Conservation (phyloP, 2,113 vertebrate genomes). For the Corythoichthys haematopterus region DNA sequence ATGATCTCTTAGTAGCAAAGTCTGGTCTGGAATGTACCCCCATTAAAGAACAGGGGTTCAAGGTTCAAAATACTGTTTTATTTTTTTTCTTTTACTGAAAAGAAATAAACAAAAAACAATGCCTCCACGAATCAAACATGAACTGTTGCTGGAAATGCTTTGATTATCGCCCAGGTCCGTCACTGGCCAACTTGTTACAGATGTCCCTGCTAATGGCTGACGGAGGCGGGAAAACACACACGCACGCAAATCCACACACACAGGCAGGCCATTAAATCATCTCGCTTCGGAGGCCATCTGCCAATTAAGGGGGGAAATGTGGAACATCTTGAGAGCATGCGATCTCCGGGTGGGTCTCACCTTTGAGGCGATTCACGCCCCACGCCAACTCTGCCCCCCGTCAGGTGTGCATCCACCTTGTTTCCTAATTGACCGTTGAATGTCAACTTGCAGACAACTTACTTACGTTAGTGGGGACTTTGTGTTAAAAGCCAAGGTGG, state of each 20-base stretch:
- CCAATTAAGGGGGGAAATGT: slow-evolving; percentile 69
- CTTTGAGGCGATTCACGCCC: slow-evolving; percentile 33
- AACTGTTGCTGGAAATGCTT: slow-evolving; percentile 32
- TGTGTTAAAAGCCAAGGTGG: too few relatives aligned
- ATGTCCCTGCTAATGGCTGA: slow-evolving; percentile 73
- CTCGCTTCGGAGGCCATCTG: slow-evolving; percentile 66
- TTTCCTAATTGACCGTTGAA: slow-evolving; percentile 57
- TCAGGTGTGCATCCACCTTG: slow-evolving; percentile 49
- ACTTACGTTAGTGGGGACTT: too few relatives aligned
- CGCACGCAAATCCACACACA: slow-evolving; percentile 53
- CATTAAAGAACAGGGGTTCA: neutral
- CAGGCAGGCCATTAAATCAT: slow-evolving; percentile 65
- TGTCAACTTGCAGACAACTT: slow-evolving; percentile 34
- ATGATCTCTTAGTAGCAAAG: too few relatives aligned
- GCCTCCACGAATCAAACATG: slow-evolving; percentile 40
- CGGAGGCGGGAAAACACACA: slow-evolving; percentile 64
- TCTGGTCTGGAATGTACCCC: neutral
- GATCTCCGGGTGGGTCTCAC: slow-evolving; percentile 30
- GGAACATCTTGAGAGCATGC: slow-evolving; percentile 66
- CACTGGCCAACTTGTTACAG: slow-evolving; percentile 70
- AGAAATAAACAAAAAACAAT: slow-evolving; percentile 28
- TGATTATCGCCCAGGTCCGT: slow-evolving; percentile 51
- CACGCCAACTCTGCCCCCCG: slow-evolving; percentile 41
- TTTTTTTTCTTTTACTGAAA: slow-evolving; percentile 10
- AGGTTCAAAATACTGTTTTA: slow-evolving; percentile 3